These are phyloP conservation scores for Achatina immaculata DNA, from an alignment of 1,140 invertebrate genomes.

Conservation along the genomic window DNA sequence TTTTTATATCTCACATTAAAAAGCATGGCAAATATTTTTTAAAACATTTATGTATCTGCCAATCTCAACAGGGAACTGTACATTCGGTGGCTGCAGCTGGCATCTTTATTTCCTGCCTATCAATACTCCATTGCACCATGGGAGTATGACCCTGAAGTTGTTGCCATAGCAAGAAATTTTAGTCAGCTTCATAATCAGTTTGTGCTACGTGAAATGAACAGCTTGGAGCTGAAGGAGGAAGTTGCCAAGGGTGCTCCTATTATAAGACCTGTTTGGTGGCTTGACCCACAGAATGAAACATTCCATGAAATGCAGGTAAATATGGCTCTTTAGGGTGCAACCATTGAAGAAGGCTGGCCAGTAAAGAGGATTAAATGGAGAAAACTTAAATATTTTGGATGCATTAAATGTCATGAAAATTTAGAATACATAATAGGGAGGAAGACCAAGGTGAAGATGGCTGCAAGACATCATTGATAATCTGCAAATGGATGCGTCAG, in stretches of 20 bases:
- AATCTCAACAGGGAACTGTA: slow-evolving; percentile 84
- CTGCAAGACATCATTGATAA: no score
- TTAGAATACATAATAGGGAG: no score
- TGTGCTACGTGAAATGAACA: slow-evolving; percentile 72
- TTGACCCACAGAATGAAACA: slow-evolving; percentile 83
- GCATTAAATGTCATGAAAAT: no score
- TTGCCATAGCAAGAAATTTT: slow-evolving; percentile 78
- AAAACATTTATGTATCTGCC: no score
- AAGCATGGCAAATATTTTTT: no score
- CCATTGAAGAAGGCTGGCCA: no score
- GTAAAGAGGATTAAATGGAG: no score
- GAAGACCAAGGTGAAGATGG: no score
- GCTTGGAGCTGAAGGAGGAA: slow-evolving; percentile 71
- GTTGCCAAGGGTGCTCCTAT: slow-evolving; percentile 77
- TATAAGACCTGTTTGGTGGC: slow-evolving; percentile 92
- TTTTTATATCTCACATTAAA: no score
- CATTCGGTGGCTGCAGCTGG: slow-evolving; percentile 89
- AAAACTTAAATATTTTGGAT: no score
- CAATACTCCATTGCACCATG: slow-evolving; percentile 91
- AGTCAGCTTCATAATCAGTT: slow-evolving; percentile 80
- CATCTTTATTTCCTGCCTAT: slow-evolving; percentile 87
- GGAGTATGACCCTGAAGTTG: slow-evolving; percentile 81
- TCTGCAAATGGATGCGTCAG: no score
- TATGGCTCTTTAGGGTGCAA: slow-evolving; percentile 63
- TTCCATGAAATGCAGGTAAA: slow-evolving; percentile 75